phyloP scores from a whole-genome alignment of 2,797 vertebrate genomes.

The Onychomys leucogaster region DNA sequence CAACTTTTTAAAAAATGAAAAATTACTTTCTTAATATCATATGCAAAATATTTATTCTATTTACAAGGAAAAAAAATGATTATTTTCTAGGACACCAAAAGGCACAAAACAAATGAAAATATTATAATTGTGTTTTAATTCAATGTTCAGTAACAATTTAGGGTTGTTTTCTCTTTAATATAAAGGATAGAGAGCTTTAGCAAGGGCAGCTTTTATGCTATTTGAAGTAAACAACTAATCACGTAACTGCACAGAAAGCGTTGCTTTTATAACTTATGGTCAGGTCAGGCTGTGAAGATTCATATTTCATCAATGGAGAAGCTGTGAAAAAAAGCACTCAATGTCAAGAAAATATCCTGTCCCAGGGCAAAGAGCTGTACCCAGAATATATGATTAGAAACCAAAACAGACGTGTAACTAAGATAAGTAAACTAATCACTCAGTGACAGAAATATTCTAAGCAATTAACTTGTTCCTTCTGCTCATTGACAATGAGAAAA shows the following conservation, averaged over 20 bases:
- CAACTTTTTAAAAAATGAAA: conserved; percentile 32
- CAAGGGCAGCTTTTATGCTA: background rate
- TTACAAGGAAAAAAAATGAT: background rate
- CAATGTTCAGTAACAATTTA: background rate
- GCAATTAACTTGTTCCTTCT: background rate
- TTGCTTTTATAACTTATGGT: background rate
- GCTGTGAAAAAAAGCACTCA: background rate
- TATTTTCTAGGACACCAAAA: background rate
- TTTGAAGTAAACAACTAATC: background rate
- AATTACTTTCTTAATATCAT: background rate
- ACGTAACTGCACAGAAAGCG: background rate
- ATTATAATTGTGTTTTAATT: conserved; percentile 21
- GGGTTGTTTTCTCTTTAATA: background rate
- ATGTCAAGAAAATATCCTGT: too few relatives aligned
- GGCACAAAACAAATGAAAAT: conserved; percentile 10
- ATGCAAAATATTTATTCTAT: background rate
- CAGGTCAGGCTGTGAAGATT: background rate
- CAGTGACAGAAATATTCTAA: background rate
- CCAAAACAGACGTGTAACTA: background rate
- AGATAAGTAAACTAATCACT: background rate
- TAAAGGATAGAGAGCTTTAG: background rate
- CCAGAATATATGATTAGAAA: background rate
- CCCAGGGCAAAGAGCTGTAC: background rate
- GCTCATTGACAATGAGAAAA: background rate
- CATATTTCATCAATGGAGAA: background rate